Evolutionary conservation across 2,797 vertebrate genomes (phyloP).

Genomic region (Gymnocypris eckloni): DNA sequence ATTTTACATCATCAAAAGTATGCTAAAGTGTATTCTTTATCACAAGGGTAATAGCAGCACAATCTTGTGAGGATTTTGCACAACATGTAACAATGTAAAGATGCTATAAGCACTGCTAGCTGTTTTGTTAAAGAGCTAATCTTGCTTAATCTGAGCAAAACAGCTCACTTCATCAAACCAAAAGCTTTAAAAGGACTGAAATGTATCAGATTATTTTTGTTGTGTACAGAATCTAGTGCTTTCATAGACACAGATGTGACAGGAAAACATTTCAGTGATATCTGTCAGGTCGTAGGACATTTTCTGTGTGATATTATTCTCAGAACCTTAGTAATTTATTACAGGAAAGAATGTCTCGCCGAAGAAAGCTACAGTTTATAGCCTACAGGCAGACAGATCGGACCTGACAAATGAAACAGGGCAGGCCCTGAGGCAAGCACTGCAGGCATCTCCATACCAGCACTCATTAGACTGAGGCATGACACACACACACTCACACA

Average conservation of each 20-base stretch:
- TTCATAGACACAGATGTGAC: neutral
- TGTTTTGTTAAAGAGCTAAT: slow-evolving; percentile 1
- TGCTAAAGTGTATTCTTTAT: no score
- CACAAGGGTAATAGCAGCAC: neutral
- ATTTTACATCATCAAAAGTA: neutral
- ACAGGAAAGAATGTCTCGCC: neutral
- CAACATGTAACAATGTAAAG: neutral
- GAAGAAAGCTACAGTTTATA: slow-evolving; percentile 14
- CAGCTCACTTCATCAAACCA: neutral
- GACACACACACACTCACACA: slow-evolving; percentile 51
- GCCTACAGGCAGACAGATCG: slow-evolving; percentile 29
- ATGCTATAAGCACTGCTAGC: neutral
- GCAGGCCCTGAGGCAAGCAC: slow-evolving; percentile 30
- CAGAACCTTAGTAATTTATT: neutral
- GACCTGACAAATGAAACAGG: slow-evolving; percentile 35
- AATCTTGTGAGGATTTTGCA: neutral
- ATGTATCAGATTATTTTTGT: neutral
- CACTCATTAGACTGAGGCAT: slow-evolving; percentile 55
- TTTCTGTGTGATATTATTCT: neutral
- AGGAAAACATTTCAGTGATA: neutral
- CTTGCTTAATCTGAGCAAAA: neutral
- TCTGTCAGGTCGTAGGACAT: neutral
- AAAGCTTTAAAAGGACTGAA: neutral
- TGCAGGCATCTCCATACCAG: slow-evolving; percentile 52
- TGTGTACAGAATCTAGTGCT: neutral